These are phyloP conservation scores for Saccopteryx bilineata DNA, from an alignment of 2,113 vertebrate genomes.

Conservation along the genomic window DNA sequence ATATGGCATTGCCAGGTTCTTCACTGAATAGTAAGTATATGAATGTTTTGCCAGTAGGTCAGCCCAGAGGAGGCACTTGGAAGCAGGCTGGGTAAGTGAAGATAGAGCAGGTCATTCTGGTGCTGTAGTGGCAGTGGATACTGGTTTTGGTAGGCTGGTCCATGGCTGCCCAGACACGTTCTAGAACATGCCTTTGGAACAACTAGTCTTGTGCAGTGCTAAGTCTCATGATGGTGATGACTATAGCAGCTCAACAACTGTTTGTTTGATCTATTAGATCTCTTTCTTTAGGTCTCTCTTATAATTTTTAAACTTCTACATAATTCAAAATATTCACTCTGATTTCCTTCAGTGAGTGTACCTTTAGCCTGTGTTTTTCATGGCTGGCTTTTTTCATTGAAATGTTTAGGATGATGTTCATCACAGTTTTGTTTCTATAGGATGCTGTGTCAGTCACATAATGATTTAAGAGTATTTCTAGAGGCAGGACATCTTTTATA, in stretches of 20 bases:
- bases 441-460: background rate
- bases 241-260: background rate
- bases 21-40: conserved; percentile 97
- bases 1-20: conserved; percentile 95
- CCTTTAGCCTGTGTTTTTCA: background rate
- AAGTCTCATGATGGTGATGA: background rate
- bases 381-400: conserved; percentile 19
- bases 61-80: conserved; percentile 70
- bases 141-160: conserved; percentile 62
- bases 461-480: background rate
- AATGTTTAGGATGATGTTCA: background rate
- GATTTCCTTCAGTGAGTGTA: background rate
- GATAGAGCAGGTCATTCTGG: conserved; percentile 61
- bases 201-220: conserved; percentile 44
- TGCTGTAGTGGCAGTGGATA: conserved; percentile 53
- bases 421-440: conserved; percentile 43
- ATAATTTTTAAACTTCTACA: background rate
- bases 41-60: conserved; percentile 53
- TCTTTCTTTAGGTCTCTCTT: background rate
- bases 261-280: background rate
- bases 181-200: conserved; percentile 1
- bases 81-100: conserved; percentile 61
- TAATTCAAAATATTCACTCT: conserved; percentile 35
- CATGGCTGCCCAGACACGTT: conserved; percentile 60
- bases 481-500: background rate